Evolutionary conservation across 1,140 invertebrate genomes (phyloP).

Genomic region (Orius insidiosus): DNA sequence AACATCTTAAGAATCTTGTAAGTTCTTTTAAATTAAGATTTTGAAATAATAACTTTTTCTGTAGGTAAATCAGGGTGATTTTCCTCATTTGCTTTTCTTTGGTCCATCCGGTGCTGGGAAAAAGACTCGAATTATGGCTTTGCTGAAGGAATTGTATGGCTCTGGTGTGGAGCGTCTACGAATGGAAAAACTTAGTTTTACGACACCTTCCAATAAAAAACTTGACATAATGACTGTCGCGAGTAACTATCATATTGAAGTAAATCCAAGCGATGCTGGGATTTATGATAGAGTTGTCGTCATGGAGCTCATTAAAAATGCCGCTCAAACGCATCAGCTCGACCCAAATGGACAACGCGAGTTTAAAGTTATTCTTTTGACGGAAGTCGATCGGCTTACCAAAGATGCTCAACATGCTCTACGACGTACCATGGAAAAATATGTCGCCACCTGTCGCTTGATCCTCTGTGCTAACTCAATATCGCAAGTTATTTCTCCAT

Average conservation of each 20-base stretch:
- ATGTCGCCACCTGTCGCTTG: slow-evolving; percentile 83
- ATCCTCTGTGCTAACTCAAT: slow-evolving; percentile 91
- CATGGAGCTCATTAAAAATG: slow-evolving; percentile 93
- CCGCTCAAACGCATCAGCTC: slow-evolving; percentile 89
- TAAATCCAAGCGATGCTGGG: slow-evolving; percentile 96
- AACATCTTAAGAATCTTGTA: slow-evolving; percentile 70
- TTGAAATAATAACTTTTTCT: slow-evolving; percentile 9
- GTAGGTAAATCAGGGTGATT: slow-evolving; percentile 82
- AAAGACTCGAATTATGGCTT: slow-evolving; percentile 86
- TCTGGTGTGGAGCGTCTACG: slow-evolving; percentile 74
- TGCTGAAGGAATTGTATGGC: slow-evolving; percentile 88
- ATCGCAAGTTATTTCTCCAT: slow-evolving; percentile 92
- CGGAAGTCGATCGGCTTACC: slow-evolving; percentile 89
- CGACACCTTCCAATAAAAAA: slow-evolving; percentile 93
- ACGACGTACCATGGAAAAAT: slow-evolving; percentile 98
- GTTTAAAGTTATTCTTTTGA: slow-evolving; percentile 93
- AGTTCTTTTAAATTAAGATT: slow-evolving; percentile 18
- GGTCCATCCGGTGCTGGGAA: slow-evolving; percentile 97
- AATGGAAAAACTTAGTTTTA: slow-evolving; percentile 77
- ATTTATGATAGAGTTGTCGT: slow-evolving; percentile 92
- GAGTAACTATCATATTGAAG: slow-evolving; percentile 94
- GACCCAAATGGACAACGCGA: slow-evolving; percentile 70
- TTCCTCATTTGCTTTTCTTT: slow-evolving; percentile 93
- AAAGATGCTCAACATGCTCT: slow-evolving; percentile 97
- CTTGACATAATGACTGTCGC: slow-evolving; percentile 87